These are phyloP conservation scores for Xylocampa areola DNA, from an alignment of 2,888 invertebrate genomes.

Conservation along the genomic window DNA sequence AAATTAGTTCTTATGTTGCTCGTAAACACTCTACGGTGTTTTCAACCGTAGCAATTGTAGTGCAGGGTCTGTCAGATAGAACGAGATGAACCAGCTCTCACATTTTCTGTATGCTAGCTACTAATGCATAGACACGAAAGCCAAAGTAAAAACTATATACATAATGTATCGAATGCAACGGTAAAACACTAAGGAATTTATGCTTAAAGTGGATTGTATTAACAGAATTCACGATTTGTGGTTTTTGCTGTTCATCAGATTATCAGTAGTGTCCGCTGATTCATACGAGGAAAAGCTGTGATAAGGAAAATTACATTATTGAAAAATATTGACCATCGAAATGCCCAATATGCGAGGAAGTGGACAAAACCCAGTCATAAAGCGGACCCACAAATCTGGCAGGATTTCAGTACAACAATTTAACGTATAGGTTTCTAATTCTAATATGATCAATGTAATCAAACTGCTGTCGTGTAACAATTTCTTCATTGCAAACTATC, in stretches of 20 bases:
- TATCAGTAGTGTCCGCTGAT: slow-evolving; percentile 6
- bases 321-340: neutral
- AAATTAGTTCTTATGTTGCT: slow-evolving; percentile 7
- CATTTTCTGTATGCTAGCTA: too few species aligned
- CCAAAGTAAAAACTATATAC: too few species aligned
- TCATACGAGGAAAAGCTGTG: slow-evolving; percentile 23
- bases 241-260: slow-evolving; percentile 18
- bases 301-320: neutral
- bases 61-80: too few species aligned
- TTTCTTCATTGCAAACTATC: slow-evolving; percentile 28
- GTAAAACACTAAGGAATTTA: too few species aligned
- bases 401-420: neutral
- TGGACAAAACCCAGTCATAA: neutral
- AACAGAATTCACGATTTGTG: slow-evolving; percentile 24
- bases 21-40: too few species aligned
- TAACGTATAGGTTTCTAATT: neutral
- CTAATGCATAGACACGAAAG: neutral
- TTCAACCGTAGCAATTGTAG: neutral
- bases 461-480: slow-evolving; percentile 17
- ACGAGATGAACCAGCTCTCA: too few species aligned
- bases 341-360: neutral
- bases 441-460: slow-evolving; percentile 8
- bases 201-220: too few species aligned
- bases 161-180: slow-evolving; percentile 13
- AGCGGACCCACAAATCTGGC: neutral